Evolutionary conservation across 2,888 invertebrate genomes (phyloP), one percentile per base, ranked within the genome.

Genomic region (Scaeva pyrastri): DNA sequence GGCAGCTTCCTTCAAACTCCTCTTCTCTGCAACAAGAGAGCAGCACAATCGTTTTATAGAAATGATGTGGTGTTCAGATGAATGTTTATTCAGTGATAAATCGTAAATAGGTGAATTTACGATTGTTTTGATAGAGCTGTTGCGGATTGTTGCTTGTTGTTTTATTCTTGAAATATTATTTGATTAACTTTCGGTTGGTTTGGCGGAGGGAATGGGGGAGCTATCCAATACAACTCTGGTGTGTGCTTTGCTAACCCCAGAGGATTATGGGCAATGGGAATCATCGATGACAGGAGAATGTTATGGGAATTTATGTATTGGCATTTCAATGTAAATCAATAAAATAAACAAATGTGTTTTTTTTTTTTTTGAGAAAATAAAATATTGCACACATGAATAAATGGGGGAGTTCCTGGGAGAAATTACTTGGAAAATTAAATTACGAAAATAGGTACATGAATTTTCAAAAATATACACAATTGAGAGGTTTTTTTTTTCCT

Each of bases 81-180:
- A 39, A 85, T 85, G 75, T 85, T 85, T 85, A 81, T 73, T 77
- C 81, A 85, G 81, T 85, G 85, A 85, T 85, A 85, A 85, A 85
- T 85, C 62, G 85, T 77, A 77, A 85, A 85, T 85, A 85, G 55
- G 81, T 77, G 64, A 85, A 85, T 81, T 81, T 81, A 85, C 81
- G 85, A 85, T 85, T 85, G 81, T 85, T 85, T 85, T 85, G 85
- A 85, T 85, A 81, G 85, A 85, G 81, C 81, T 81, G 81, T 85
- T 85, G 81, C 72, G 81, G 76, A 76, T 85, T 85, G 84, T 80
- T 73, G 80, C 52, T 52, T 16, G 19, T 70, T 60, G 45, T 52
- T 77, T 72, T 75, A 45, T 68, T 68, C 19, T 77, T 66, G 66
- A 80, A 84, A 71, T 84, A 75, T 79, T 84, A 71, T 85, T 85